A percentile compares a stretch with the other conserved stretches of the same genome.
Evolutionary conservation across 2,888 invertebrate species (phyloP).

Genomic region (Pteria penguin): DNA sequence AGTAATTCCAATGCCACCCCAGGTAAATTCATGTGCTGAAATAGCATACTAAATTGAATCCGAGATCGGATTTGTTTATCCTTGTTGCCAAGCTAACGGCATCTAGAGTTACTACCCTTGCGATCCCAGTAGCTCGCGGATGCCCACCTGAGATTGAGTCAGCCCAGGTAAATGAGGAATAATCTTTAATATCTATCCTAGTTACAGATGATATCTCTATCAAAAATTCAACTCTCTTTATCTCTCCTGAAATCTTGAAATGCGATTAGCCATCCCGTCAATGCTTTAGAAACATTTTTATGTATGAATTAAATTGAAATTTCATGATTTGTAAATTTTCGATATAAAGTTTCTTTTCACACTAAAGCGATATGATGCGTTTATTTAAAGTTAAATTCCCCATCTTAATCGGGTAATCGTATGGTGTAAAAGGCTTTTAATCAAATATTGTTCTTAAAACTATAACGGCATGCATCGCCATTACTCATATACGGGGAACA

Average conservation of each 20-base stretch:
- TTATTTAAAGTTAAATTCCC: conserved; percentile 6
- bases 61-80: not conserved
- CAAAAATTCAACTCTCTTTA: conserved; percentile 42
- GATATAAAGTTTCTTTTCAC: not conserved
- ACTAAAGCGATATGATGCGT: not conserved
- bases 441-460: too few relatives aligned
- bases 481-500: too few relatives aligned
- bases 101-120: not conserved
- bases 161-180: conserved; percentile 27
- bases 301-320: not conserved
- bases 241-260: conserved; percentile 34
- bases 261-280: conserved; percentile 15
- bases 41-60: too few relatives aligned
- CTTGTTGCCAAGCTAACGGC: not conserved
- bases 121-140: conserved; percentile 43
- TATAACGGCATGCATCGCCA: too few relatives aligned
- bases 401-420: not conserved
- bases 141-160: conserved; percentile 43
- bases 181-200: conserved; percentile 36
- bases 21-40: too few relatives aligned
- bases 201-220: conserved; percentile 40
- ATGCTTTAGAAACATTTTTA: conserved; percentile 5
- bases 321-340: conserved; percentile 1
- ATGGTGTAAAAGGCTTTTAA: too few relatives aligned
- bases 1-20: too few relatives aligned